Percentiles rank a stretch among this genome's conserved stretches.
phyloP scores from a whole-genome alignment of 2,888 invertebrate genomes.

The Stegana nigrithorax region DNA sequence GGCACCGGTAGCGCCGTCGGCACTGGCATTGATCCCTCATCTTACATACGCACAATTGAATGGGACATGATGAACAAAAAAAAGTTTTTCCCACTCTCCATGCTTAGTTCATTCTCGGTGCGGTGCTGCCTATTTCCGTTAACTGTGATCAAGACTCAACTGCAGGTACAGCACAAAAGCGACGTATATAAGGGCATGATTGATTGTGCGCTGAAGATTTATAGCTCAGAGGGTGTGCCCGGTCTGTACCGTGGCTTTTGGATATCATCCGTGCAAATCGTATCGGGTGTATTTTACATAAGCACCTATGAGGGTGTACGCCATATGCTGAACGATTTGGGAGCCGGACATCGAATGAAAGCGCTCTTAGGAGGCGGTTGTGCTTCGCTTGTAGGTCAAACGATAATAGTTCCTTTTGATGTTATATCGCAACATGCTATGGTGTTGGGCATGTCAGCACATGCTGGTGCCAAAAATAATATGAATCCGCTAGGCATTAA shows the following conservation, averaged over 20 bases:
- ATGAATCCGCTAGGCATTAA: slow-evolving; percentile 83
- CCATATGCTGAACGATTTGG: slow-evolving; percentile 76
- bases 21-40: slow-evolving; percentile 46
- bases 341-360: slow-evolving; percentile 69
- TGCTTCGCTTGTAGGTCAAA: slow-evolving; percentile 94
- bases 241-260: slow-evolving; percentile 96
- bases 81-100: slow-evolving; percentile 93
- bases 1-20: slow-evolving; percentile 38
- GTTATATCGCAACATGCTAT: slow-evolving; percentile 96
- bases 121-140: slow-evolving; percentile 88
- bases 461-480: slow-evolving; percentile 68
- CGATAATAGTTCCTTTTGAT: slow-evolving; percentile 96
- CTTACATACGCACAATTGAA: slow-evolving; percentile 86
- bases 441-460: slow-evolving; percentile 80
- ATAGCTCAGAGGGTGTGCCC: slow-evolving; percentile 82
- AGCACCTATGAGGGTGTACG: slow-evolving; percentile 93
- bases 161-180: slow-evolving; percentile 85
- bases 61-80: slow-evolving; percentile 98
- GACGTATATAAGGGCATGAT: slow-evolving; percentile 87
- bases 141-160: slow-evolving; percentile 92
- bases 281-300: slow-evolving; percentile 90
- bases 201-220: slow-evolving; percentile 91
- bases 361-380: slow-evolving; percentile 90
- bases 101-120: slow-evolving; percentile 76
- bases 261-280: slow-evolving; percentile 90